phyloP scores from a whole-genome alignment of 1,140 invertebrate species.

The Diorhabda sublineata region DNA sequence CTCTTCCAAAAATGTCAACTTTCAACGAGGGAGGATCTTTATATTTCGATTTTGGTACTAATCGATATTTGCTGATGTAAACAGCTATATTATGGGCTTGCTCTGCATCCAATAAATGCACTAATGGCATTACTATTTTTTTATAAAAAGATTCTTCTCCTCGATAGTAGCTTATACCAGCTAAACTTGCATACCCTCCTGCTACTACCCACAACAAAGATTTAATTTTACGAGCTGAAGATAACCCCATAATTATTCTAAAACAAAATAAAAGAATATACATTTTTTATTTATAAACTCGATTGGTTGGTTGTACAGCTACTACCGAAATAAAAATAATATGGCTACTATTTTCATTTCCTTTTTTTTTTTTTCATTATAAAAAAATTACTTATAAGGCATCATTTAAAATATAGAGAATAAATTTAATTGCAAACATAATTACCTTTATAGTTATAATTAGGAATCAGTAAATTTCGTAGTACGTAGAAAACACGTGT shows the following conservation, averaged over 20 bases:
- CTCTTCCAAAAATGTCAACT: conserved; percentile 64
- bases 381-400: too few relatives aligned
- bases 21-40: conserved; percentile 62
- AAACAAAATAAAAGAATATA: neutral
- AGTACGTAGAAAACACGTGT: too few relatives aligned
- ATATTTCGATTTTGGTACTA: conserved; percentile 58
- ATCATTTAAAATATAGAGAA: too few relatives aligned
- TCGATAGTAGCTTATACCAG: conserved; percentile 59
- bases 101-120: conserved; percentile 69
- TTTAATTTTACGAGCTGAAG: conserved; percentile 28
- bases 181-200: conserved; percentile 46
- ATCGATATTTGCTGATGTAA: conserved; percentile 66
- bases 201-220: conserved; percentile 30
- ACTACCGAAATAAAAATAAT: too few relatives aligned
- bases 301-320: too few relatives aligned
- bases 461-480: too few relatives aligned
- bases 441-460: too few relatives aligned
- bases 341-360: too few relatives aligned
- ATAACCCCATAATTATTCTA: conserved; percentile 49
- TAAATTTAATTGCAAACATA: too few relatives aligned
- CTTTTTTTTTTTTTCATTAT: too few relatives aligned
- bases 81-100: conserved; percentile 74
- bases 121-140: conserved; percentile 65
- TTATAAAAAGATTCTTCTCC: conserved; percentile 77
- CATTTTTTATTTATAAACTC: too few relatives aligned